Conservation (phyloP, 2,888 invertebrate genomes). For the Drosophila mettleri region DNA sequence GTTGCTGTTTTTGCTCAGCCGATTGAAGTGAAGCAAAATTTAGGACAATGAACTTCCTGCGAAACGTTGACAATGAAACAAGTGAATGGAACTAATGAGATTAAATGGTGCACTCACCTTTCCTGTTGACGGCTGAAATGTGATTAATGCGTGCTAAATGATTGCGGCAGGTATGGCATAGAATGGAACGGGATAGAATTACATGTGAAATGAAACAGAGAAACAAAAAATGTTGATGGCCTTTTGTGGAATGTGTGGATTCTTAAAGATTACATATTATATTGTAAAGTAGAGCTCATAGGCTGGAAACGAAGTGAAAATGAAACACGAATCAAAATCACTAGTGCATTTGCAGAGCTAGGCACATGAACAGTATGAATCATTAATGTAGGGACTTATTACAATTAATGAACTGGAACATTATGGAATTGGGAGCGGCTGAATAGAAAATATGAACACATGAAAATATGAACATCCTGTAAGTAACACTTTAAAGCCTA, state of each 20-base stretch:
- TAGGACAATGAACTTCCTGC: constrained; percentile 44
- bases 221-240: background rate
- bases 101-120: constrained; percentile 7
- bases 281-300: no score
- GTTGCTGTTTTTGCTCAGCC: constrained; percentile 2
- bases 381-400: background rate
- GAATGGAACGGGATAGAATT: background rate
- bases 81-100: constrained; percentile 12
- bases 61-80: constrained; percentile 30
- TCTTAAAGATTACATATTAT: no score
- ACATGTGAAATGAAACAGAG: background rate
- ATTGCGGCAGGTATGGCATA: no score
- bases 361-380: background rate
- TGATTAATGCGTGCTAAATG: constrained; percentile 13
- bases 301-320: background rate
- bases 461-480: no score
- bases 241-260: background rate
- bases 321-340: background rate
- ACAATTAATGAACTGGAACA: background rate
- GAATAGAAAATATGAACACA: background rate
- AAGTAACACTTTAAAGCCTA: no score
- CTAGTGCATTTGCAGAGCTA: background rate
- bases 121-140: background rate
- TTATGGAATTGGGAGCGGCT: background rate
- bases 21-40: constrained; percentile 9